Evolutionary conservation across 2,797 vertebrate genomes (phyloP).

Genomic region (Hydrolagus colliei): DNA sequence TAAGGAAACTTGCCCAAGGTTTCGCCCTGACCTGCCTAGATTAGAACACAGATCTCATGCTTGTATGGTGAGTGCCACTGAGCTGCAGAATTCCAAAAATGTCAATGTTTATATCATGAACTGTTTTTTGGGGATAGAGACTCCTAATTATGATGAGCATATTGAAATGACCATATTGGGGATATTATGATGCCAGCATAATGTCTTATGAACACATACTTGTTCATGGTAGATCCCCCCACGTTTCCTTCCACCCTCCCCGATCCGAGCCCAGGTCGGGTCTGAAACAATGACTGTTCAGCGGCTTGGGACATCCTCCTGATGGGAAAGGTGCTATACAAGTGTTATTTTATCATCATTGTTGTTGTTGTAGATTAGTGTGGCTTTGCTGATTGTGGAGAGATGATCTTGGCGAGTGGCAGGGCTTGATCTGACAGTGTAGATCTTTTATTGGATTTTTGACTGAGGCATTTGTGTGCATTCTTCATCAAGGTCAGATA

Average conservation of each 20-base stretch:
- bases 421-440: background rate
- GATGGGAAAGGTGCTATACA: background rate
- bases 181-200: too few species aligned
- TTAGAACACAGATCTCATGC: too few species aligned
- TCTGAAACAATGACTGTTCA: background rate
- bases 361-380: background rate
- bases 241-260: background rate
- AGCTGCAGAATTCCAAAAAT: too few species aligned
- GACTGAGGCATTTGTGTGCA: background rate
- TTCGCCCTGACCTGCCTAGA: too few species aligned
- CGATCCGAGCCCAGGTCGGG: background rate
- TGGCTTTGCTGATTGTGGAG: background rate
- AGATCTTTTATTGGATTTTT: background rate
- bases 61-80: too few species aligned
- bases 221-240: too few species aligned
- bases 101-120: too few species aligned
- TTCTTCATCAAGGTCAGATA: background rate
- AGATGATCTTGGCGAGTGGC: background rate
- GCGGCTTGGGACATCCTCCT: background rate
- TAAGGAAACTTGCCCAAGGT: too few species aligned
- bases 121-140: too few species aligned
- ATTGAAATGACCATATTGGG: too few species aligned
- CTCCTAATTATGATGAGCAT: too few species aligned
- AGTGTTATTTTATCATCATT: background rate
- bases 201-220: too few species aligned